phyloP scores from a whole-genome alignment of 2,113 vertebrate genomes.

The Tachycineta bicolor region DNA sequence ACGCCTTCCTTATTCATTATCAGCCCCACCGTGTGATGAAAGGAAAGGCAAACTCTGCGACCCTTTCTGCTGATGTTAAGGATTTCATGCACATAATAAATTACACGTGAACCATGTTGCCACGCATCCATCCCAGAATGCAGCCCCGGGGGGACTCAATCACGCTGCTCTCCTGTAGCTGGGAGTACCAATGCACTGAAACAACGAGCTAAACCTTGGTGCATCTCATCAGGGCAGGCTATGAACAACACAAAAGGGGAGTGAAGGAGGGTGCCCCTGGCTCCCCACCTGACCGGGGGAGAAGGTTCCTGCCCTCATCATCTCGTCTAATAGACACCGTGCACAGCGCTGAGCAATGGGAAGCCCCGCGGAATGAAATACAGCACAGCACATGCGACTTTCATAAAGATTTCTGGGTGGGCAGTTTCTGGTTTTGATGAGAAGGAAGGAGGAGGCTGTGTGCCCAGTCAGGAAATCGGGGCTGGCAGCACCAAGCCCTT shows the following conservation, averaged over 20 bases:
- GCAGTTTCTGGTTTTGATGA: not conserved
- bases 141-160: constrained; percentile 11
- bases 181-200: constrained; percentile 11
- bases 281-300: not conserved
- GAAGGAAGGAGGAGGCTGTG: not conserved
- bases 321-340: not conserved
- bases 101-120: not conserved
- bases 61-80: constrained; percentile 49
- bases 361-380: not conserved
- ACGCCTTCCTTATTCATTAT: not conserved
- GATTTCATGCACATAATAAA: constrained; percentile 44
- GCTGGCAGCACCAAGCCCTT: constrained; percentile 25
- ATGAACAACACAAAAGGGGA: not conserved
- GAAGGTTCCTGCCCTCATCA: constrained; percentile 35
- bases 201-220: not conserved
- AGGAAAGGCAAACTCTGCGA: constrained; percentile 38
- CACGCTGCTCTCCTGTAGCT: not conserved
- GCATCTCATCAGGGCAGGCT: not conserved
- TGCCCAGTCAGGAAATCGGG: not conserved
- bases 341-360: not conserved
- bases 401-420: not conserved
- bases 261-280: not conserved
- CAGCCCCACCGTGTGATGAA: constrained; percentile 7
- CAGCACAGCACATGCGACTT: not conserved
- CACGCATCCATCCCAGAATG: not conserved